Conservation (phyloP, 2,797 vertebrate species). For the Pempheris klunzingeri region DNA sequence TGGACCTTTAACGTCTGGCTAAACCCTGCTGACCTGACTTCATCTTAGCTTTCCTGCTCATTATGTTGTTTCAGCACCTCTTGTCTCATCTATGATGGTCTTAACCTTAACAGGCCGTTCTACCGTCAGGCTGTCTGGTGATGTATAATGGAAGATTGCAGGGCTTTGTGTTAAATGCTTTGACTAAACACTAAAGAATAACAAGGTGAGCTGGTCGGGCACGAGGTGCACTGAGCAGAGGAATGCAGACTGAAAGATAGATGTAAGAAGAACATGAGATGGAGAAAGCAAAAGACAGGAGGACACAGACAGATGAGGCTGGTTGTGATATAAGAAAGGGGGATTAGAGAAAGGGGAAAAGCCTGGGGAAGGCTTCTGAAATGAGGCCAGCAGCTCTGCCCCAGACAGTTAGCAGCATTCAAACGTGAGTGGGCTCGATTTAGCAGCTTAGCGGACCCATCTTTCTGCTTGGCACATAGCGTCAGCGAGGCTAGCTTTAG, state of each 20-base stretch:
- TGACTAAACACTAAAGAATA: slow-evolving; percentile 23
- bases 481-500: slow-evolving; percentile 26
- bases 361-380: slow-evolving; percentile 33
- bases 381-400: slow-evolving; percentile 42
- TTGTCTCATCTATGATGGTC: slow-evolving; percentile 4
- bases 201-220: slow-evolving; percentile 46
- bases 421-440: background rate
- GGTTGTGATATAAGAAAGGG: slow-evolving; percentile 5
- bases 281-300: slow-evolving; percentile 13
- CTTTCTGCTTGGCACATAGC: slow-evolving; percentile 23
- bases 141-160: slow-evolving; percentile 29
- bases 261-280: slow-evolving; percentile 3
- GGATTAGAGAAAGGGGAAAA: slow-evolving; percentile 32
- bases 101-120: slow-evolving; percentile 15
- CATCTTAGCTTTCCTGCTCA: slow-evolving; percentile 14
- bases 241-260: slow-evolving; percentile 22
- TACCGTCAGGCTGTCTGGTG: slow-evolving; percentile 7
- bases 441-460: slow-evolving; percentile 37
- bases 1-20: background rate
- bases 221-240: slow-evolving; percentile 21
- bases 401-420: slow-evolving; percentile 27
- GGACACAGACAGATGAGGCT: slow-evolving; percentile 5
- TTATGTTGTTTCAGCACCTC: background rate
- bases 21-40: slow-evolving; percentile 5
- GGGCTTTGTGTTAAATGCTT: slow-evolving; percentile 21